A percentile compares a stretch with the other conserved stretches of the same genome.
Conservation (phyloP, 2,797 vertebrate species). For the Peromyscus nudipes region DNA sequence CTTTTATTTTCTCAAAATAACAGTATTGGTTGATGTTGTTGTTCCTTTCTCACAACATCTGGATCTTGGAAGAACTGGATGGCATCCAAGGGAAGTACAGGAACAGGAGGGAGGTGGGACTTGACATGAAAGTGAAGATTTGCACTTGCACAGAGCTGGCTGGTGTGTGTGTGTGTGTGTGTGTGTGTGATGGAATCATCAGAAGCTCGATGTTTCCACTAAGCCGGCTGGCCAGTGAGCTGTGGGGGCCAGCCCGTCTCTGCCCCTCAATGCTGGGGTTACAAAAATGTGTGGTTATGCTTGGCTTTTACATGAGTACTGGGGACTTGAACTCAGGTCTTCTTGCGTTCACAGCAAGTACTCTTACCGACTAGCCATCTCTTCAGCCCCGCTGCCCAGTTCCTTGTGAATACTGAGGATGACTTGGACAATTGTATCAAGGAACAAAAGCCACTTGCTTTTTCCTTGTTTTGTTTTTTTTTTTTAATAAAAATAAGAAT, state of each 20-base stretch:
- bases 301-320: background rate
- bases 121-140: background rate
- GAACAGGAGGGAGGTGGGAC: background rate
- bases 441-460: background rate
- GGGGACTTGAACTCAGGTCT: background rate
- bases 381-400: background rate
- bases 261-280: background rate
- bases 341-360: background rate
- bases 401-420: background rate
- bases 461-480: background rate
- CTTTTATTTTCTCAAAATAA: slow-evolving; percentile 63
- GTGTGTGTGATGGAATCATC: background rate
- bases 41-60: slow-evolving; percentile 45
- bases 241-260: background rate
- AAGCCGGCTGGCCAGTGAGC: background rate
- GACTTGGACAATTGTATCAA: accelerated
- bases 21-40: background rate
- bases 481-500: background rate
- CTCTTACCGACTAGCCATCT: background rate
- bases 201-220: background rate
- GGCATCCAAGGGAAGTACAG: background rate
- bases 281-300: background rate
- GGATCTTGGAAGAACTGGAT: slow-evolving; percentile 5
- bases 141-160: accelerated
- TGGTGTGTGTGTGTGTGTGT: background rate